Evolutionary conservation across 2,888 invertebrate genomes (phyloP), one percentile per base, ranked within the genome.

Genomic region (Liodrosophila aerea): DNA sequence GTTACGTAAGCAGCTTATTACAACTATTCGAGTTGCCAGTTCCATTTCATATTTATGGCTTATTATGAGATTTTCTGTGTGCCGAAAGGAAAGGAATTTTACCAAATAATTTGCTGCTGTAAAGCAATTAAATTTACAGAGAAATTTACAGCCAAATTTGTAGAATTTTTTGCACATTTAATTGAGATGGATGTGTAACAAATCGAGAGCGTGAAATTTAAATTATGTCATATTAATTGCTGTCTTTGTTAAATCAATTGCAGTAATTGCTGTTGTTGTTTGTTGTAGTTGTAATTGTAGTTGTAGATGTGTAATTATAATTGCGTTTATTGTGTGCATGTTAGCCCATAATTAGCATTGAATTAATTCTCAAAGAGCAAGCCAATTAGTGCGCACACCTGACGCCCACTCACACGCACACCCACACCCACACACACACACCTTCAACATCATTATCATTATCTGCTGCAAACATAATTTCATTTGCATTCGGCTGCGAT

Each of bases 311-410:
- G 58, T 49, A 52, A 65, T 68, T 75, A 64, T 78, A 72, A 82
- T 82, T 82, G 64, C 64, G 62, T 63, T 76, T 64, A 83, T 81
- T 77, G 77, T 84, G 69, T 46, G 46, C 59, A 51, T 77, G 58
- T 73, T 73, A 43, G 62, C 47, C 63, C 56, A 61, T 82, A 85
- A 81, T 81, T 75, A 78, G 85, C 70, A 67, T 75, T 57, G 64
- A 73, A 75, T 85, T 85, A 85, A 81, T 78, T 64, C 77, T 57
- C 80, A 66, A 77, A 81, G 61, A 67, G 70, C 56, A 59, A 73
- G 61, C 70, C 82, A 85, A 81, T 81, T 81, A 85, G 77, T 54
- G n/a, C 44, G 54, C 59, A 65, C 81, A 80, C 65, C 58, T 65
- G 50, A 39, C 39, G 12, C 39, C 39, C 37, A 41, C 13, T 7